Evolutionary conservation across 2,113 vertebrate species (phyloP).

Genomic region (Urocolius indicus): DNA sequence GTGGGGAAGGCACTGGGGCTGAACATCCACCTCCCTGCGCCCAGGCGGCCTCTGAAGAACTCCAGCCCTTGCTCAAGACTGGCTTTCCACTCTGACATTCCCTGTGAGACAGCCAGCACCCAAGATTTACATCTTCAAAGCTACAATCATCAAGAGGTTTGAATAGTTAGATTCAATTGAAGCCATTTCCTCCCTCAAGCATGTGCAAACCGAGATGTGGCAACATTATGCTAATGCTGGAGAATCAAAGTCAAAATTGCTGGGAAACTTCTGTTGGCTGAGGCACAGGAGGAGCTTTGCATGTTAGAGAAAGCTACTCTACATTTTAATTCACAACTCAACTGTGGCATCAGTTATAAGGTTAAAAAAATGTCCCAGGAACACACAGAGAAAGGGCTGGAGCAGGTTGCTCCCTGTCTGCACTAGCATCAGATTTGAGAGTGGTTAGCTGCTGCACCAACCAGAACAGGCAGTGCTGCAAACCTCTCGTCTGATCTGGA

Average conservation of each 20-base stretch:
- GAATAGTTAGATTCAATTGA: background rate
- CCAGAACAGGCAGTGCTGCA: background rate
- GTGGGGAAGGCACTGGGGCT: background rate
- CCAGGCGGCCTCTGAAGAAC: background rate
- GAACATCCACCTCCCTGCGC: background rate
- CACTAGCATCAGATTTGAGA: background rate
- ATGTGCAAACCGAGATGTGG: constrained; percentile 2
- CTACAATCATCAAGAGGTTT: background rate
- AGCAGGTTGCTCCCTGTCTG: background rate
- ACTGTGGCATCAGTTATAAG: background rate
- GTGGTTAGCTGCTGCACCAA: background rate
- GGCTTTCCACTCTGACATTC: background rate
- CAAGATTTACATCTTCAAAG: constrained; percentile 15
- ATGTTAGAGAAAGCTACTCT: background rate
- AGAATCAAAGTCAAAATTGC: constrained; percentile 44
- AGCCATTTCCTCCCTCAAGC: constrained; percentile 23
- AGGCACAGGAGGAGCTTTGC: constrained; percentile 10
- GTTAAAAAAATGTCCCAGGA: background rate
- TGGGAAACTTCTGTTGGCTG: constrained; percentile 11
- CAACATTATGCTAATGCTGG: constrained; percentile 28
- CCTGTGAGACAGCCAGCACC: constrained; percentile 1
- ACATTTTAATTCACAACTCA: background rate
- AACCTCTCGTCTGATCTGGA: background rate
- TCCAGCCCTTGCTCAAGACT: background rate
- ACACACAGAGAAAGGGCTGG: background rate